Evolutionary conservation across 1,140 invertebrate genomes (phyloP).

Genomic region (Nasonia longicornis): DNA sequence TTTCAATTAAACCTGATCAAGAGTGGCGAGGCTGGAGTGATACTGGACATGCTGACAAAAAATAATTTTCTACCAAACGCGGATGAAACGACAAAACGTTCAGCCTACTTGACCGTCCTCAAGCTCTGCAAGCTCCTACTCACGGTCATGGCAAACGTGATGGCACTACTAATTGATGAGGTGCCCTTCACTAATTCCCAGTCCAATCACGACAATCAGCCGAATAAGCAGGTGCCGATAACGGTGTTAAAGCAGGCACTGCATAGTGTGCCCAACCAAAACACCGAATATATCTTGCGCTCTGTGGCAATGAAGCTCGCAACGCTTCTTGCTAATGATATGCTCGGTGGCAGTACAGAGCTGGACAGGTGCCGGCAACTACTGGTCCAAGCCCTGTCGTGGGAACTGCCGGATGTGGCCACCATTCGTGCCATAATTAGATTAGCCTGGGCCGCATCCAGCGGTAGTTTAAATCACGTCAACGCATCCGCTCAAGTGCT

Average conservation of each 20-base stretch:
- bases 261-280: slow-evolving; percentile 77
- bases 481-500: slow-evolving; percentile 77
- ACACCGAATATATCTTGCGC: slow-evolving; percentile 77
- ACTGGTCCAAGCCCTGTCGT: slow-evolving; percentile 72
- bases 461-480: slow-evolving; percentile 77
- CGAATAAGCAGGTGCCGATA: slow-evolving; percentile 65
- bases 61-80: slow-evolving; percentile 88
- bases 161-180: slow-evolving; percentile 75
- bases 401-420: slow-evolving; percentile 75
- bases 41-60: slow-evolving; percentile 87
- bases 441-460: slow-evolving; percentile 83
- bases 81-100: slow-evolving; percentile 84
- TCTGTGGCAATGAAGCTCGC: slow-evolving; percentile 83
- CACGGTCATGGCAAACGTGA: slow-evolving; percentile 85
- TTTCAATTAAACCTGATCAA: slow-evolving; percentile 92
- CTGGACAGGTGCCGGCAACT: slow-evolving; percentile 68
- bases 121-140: slow-evolving; percentile 91
- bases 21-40: slow-evolving; percentile 83
- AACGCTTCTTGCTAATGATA: slow-evolving; percentile 76
- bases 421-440: slow-evolving; percentile 80
- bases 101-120: slow-evolving; percentile 88
- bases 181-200: slow-evolving; percentile 60
- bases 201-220: slow-evolving; percentile 63
- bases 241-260: slow-evolving; percentile 79
- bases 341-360: slow-evolving; percentile 66